Conservation (phyloP, 1,140 invertebrate genomes). For the Melitaea cinxia region DNA sequence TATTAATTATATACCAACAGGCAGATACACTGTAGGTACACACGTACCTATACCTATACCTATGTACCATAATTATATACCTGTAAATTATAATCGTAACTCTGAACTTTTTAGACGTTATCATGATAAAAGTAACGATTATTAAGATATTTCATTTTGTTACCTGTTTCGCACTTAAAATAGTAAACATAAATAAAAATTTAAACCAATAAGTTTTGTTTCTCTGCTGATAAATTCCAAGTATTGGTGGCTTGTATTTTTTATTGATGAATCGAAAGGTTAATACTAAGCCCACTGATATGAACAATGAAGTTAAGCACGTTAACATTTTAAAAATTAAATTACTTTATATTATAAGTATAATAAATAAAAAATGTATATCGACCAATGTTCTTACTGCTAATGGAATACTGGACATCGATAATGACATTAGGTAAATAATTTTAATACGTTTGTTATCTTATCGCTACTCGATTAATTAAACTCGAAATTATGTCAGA, state of each 20-base stretch:
- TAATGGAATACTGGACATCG: background rate
- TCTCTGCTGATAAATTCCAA: constrained; percentile 79
- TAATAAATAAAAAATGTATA: too few relatives aligned
- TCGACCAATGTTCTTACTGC: too few relatives aligned
- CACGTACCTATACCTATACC: too few relatives aligned
- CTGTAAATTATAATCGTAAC: too few relatives aligned
- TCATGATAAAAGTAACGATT: too few relatives aligned
- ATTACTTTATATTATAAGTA: background rate
- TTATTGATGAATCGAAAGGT: constrained; percentile 62
- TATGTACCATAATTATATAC: too few relatives aligned
- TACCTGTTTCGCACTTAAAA: constrained; percentile 69
- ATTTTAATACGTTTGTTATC: constrained; percentile 1
- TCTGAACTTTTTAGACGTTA: too few relatives aligned
- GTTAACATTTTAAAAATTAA: constrained; percentile 31
- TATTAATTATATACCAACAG: too few relatives aligned
- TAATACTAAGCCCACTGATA: constrained; percentile 51
- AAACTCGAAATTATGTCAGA: constrained; percentile 1
- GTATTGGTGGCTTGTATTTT: constrained; percentile 67
- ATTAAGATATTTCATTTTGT: too few relatives aligned
- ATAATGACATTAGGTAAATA: background rate
- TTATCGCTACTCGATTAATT: constrained; percentile 5
- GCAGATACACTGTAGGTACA: too few relatives aligned
- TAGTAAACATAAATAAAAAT: constrained; percentile 73
- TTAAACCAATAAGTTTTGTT: constrained; percentile 79
- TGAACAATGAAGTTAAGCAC: constrained; percentile 38